These are phyloP conservation scores for Zhengitettix transpicula DNA, from an alignment of 2,888 invertebrate species.

Conservation along the genomic window DNA sequence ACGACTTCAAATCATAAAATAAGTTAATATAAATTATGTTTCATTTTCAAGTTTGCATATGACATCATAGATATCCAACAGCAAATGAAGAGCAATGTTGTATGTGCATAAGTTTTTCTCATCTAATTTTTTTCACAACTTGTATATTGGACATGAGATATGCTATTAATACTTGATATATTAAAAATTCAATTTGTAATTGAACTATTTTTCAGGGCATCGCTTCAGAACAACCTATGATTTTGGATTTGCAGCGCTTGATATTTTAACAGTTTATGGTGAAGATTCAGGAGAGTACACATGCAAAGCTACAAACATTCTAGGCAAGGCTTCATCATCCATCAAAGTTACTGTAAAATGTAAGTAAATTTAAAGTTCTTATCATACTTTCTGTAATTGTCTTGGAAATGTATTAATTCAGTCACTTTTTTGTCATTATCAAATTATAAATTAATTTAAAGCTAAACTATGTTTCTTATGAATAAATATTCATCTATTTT, in stretches of 20 bases:
- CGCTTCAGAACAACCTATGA: conserved; percentile 87
- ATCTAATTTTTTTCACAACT: neutral
- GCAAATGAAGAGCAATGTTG: no score
- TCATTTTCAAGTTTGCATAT: no score
- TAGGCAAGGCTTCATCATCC: conserved; percentile 69
- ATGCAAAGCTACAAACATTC: conserved; percentile 68
- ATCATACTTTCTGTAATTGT: neutral
- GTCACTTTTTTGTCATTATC: no score
- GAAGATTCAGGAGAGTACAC: conserved; percentile 90
- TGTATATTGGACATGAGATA: neutral
- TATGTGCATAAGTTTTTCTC: neutral
- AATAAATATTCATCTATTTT: conserved; percentile 18
- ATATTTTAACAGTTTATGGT: conserved; percentile 82
- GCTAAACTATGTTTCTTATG: neutral
- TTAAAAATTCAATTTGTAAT: neutral
- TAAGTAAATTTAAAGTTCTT: conserved; percentile 30
- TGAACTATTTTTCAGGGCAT: conserved; percentile 33
- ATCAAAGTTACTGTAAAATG: conserved; percentile 66
- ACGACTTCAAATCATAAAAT: no score
- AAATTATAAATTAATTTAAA: no score
- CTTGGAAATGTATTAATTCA: no score
- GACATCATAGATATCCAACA: no score
- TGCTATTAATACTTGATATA: neutral
- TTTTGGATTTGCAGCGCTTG: conserved; percentile 92
- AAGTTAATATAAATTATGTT: no score